Evolutionary conservation across 1,140 invertebrate genomes (phyloP), one percentile per base, ranked within the genome.

Genomic region (Drosophila sturtevanti): DNA sequence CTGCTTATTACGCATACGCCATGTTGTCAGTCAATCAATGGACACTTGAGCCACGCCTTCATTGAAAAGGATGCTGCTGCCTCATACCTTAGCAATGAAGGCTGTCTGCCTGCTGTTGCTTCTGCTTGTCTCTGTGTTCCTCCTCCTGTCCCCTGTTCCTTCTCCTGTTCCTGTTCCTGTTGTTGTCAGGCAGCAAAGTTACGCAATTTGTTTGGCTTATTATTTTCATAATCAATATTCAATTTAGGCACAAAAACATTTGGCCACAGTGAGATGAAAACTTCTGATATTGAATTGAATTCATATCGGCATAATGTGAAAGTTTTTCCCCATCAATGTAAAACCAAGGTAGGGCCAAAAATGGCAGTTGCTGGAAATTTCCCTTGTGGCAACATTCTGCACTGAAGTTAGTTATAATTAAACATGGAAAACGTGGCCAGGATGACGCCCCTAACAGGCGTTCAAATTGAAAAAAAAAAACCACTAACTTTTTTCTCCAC

Each of bases 151-250:
- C 44, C 51, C 41, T 24, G 52, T 22, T 68, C 11, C 21, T 7
- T n/a, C 22, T 54, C 51, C 41, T 24, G 52, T 22, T 68, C 11
- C 21, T 7, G 55, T 22, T 64, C 60, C 58, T 75, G 64, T 59
- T 69, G 78, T 77, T 87, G 81, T 81, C 82, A 86, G 75, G 81
- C 82, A 73, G 64, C 81, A 60, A 85, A 86, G 84, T 89, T 87
- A 87, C 84, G 79, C 82, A 87, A 89, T 87, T 87, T 56, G 41
- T 48, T 82, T 89, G 82, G 82, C 82, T 89, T 87, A 87, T 87
- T 87, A 87, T 87, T 89, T 87, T 87, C 84, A 87, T 87, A 87
- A 87, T 87, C 84, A 87, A 87, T 87, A 87, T 87, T 87, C 84
- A 87, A 87, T 87, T 87, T 87, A 75, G 84, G 64, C 82, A 68